Evolutionary conservation across 2,113 vertebrate genomes (phyloP).

Genomic region (Stercorarius parasiticus): DNA sequence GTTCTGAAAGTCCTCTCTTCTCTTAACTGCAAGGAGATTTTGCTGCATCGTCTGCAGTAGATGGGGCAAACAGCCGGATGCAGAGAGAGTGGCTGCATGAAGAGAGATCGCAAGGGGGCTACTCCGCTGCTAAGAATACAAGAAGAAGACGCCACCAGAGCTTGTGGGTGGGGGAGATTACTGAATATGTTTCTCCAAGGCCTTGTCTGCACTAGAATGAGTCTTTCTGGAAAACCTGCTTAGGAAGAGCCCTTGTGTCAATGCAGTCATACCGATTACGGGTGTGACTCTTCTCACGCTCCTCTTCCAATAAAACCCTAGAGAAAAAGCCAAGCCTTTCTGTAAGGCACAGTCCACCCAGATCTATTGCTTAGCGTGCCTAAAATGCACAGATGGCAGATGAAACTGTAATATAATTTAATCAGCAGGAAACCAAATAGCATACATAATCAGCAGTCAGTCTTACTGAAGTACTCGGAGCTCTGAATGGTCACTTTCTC

Average conservation of each 20-base stretch:
- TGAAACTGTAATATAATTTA: not conserved
- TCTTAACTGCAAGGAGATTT: not conserved
- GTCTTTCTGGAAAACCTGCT: not conserved
- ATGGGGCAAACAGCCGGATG: fast-evolving
- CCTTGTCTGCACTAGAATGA: not conserved
- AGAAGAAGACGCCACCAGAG: not conserved
- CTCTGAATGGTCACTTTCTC: not conserved
- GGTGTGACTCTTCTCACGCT: not conserved
- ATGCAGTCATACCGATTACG: not conserved
- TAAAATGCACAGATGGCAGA: not conserved
- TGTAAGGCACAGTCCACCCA: not conserved
- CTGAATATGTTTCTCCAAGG: not conserved
- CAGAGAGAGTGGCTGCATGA: not conserved
- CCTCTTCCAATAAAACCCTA: not conserved
- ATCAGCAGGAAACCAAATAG: slow-evolving; percentile 15
- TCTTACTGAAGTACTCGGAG: not conserved
- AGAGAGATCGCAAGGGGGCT: not conserved
- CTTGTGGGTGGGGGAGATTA: not conserved
- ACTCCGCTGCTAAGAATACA: not conserved
- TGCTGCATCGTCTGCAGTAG: not conserved
- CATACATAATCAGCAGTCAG: not conserved
- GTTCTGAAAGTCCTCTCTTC: not conserved
- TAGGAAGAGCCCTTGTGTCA: not conserved
- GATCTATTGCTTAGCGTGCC: not conserved
- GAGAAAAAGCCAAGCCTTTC: not conserved